Conservation (phyloP, 2,113 vertebrate genomes). For the Notarius quadriscutis region DNA sequence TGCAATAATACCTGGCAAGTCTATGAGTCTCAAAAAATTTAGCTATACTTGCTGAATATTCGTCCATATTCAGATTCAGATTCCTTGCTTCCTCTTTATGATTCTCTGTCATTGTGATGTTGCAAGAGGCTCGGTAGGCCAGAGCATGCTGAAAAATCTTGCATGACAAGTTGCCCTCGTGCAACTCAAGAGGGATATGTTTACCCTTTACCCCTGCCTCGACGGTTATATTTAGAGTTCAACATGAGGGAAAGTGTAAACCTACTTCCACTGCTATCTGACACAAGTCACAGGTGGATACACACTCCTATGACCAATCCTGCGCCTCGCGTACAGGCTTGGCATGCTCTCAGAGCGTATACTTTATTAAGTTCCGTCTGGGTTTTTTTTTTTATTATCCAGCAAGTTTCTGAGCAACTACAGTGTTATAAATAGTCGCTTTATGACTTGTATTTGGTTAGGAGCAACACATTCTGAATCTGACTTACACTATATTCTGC, state of each 20-base stretch:
- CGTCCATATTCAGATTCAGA: neutral
- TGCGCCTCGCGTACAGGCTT: neutral
- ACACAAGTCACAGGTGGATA: conserved; percentile 49
- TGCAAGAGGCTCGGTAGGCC: conserved; percentile 31
- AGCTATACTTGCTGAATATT: neutral
- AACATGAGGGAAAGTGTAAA: conserved; percentile 49
- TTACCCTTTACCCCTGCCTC: conserved; percentile 54
- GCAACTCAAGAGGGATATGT: conserved; percentile 49
- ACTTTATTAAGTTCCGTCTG: neutral
- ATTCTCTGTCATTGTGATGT: neutral
- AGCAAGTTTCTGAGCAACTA: neutral
- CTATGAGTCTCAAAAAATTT: neutral
- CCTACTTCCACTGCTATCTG: conserved; percentile 42
- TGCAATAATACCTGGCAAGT: neutral
- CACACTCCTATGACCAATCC: conserved; percentile 20
- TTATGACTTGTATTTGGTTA: neutral
- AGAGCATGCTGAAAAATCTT: conserved; percentile 50
- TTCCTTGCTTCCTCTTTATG: neutral
- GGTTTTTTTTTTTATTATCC: neutral
- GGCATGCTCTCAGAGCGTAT: neutral
- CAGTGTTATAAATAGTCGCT: neutral
- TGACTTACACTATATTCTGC: neutral
- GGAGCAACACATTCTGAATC: neutral
- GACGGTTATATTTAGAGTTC: conserved; percentile 59
- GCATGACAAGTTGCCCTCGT: conserved; percentile 54